A percentile compares a stretch with the other conserved stretches of the same genome.
Conservation (phyloP, 2,113 vertebrate genomes). For the Caloenas nicobarica region DNA sequence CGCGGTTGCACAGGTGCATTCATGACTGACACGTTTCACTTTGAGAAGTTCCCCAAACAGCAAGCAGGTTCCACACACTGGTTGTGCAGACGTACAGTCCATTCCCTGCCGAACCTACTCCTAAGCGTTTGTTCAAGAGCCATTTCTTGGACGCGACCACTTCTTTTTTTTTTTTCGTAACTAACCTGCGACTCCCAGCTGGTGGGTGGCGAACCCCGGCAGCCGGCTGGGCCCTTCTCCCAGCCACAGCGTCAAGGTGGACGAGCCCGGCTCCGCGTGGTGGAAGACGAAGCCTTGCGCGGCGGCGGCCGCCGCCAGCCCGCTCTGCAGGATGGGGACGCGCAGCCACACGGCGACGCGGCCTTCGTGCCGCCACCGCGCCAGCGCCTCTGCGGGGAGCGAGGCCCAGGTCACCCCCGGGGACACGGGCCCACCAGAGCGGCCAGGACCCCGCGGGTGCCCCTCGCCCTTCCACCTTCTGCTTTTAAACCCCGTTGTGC, state of each 20-base stretch:
- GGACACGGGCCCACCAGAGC: too few relatives aligned
- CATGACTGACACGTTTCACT: fast-evolving
- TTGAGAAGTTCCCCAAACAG: not conserved
- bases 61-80: fast-evolving
- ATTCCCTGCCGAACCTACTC: not conserved
- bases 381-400: slow-evolving; percentile 73
- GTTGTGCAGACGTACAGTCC: fast-evolving
- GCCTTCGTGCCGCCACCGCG: slow-evolving; percentile 83
- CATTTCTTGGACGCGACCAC: fast-evolving
- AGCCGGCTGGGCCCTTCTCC: slow-evolving; percentile 81
- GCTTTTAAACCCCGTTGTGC: fast-evolving
- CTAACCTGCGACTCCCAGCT: slow-evolving; percentile 92
- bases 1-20: fast-evolving
- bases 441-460: too few relatives aligned
- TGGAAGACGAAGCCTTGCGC: slow-evolving; percentile 89
- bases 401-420: not conserved
- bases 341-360: slow-evolving; percentile 84
- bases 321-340: slow-evolving; percentile 84
- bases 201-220: slow-evolving; percentile 88
- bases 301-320: slow-evolving; percentile 76
- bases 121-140: not conserved
- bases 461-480: too few relatives aligned
- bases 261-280: slow-evolving; percentile 76
- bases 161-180: not conserved
- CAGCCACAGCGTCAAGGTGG: slow-evolving; percentile 86